Conservation (phyloP, 1,140 invertebrate genomes). For the Drosophila lacteicornis region DNA sequence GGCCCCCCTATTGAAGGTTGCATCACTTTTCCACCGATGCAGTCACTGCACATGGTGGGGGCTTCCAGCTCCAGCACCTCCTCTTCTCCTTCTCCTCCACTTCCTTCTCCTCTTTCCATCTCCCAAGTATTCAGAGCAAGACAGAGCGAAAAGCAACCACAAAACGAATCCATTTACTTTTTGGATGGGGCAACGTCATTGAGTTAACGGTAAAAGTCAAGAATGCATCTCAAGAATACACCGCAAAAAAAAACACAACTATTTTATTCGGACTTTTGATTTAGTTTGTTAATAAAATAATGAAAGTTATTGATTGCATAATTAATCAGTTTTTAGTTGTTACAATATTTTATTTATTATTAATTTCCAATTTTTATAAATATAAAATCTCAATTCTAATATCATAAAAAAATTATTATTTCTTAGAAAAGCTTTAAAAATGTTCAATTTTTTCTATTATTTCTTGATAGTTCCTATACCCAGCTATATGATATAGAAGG, state of each 20-base stretch:
- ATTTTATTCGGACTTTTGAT: too few species aligned
- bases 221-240: slow-evolving; percentile 38
- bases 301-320: too few species aligned
- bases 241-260: slow-evolving; percentile 2
- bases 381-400: too few species aligned
- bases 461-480: too few species aligned
- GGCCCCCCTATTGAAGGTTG: slow-evolving; percentile 17
- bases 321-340: too few species aligned
- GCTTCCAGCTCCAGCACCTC: slow-evolving; percentile 1
- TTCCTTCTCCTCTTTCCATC: neutral
- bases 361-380: too few species aligned
- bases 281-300: too few species aligned
- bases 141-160: slow-evolving; percentile 41
- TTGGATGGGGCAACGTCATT: slow-evolving; percentile 53
- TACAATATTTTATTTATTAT: too few species aligned
- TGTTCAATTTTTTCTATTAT: too few species aligned
- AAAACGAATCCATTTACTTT: slow-evolving; percentile 48
- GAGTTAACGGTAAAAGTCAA: slow-evolving; percentile 47
- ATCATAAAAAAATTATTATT: too few species aligned
- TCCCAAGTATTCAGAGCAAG: slow-evolving; percentile 77
- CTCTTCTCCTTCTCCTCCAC: neutral
- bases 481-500: too few species aligned
- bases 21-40: slow-evolving; percentile 43
- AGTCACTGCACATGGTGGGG: slow-evolving; percentile 44
- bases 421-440: too few species aligned